Base-by-base conservation (phyloP, 1,140 invertebrate genomes). In the Periplaneta americana region DNA sequence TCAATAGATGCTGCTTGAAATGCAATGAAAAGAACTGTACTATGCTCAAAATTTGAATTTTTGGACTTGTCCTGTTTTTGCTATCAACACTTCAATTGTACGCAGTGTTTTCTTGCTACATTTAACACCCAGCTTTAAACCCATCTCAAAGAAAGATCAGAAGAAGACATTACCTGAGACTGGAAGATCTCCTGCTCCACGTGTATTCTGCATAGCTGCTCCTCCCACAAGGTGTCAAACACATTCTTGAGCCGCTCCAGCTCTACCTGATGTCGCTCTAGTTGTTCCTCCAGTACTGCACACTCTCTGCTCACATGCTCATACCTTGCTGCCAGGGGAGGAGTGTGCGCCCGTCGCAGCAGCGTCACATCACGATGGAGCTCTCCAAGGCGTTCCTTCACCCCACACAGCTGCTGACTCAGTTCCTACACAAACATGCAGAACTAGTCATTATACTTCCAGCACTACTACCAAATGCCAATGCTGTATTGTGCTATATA, bases 161-260 rank as follows among this genome's bases (percentile, higher is more conserved):
- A 76, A 76, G 31, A 32, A 34, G 75, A 22, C 75, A 79, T 81
- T 84, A 91, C 91, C 89, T 92, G 91, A 36, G 91, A 89, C 84
- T 92, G 91, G 84, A 92, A 92, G 57, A 94, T 92, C 82, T 94
- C 93, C 86, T 93, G 93, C 86, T 94, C 93, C 8, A 93, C 89
- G 80, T 92, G 90, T 83, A 94, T 91, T 81, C 93, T 87, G 85
- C 92, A 92, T n/a, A 93, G 85, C 84, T 93, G 92, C 83, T 94
- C 92, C 83, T 94, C 93, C 93, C 93, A 94, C 1, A 92, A 88
- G 0, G 90, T 88, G 83, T 93, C 92, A 83, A 94, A 94, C 0
- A 92, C 89, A 13, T 88, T 88, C 79, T 90, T 88, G 82, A 93
- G 87, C 75, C 92, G 87, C 80, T 94, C 93, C 82, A 94, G 85